Percentiles rank a stretch among this genome's conserved stretches.
Evolutionary conservation across 2,113 vertebrate genomes (phyloP).

Genomic region (human): DNA sequence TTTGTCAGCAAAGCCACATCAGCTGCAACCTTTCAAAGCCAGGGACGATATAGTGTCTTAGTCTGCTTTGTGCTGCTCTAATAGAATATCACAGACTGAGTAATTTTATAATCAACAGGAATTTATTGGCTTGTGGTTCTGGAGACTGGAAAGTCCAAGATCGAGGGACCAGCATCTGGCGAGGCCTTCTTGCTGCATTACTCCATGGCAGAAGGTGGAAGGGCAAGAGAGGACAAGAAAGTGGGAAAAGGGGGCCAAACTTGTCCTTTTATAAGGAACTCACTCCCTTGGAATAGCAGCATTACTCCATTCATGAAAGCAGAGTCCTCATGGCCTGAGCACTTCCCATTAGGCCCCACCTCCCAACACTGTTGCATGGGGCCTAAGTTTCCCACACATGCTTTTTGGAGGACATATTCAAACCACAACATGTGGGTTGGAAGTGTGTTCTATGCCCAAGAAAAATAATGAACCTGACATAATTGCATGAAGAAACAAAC

Average conservation of each 20-base stretch:
- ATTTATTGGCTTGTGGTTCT: no score
- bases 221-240: not conserved
- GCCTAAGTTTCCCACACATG: not conserved
- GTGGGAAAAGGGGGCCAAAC: not conserved
- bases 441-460: not conserved
- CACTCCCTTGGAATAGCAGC: accelerated
- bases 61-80: not conserved
- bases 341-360: not conserved
- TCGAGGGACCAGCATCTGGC: not conserved
- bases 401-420: not conserved
- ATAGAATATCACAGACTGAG: not conserved
- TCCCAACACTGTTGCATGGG: accelerated
- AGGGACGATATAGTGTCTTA: accelerated
- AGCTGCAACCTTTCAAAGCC: not conserved
- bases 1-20: accelerated
- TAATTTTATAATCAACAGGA: no score
- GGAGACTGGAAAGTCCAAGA: not conserved
- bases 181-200: not conserved
- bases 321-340: not conserved
- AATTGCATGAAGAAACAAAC: not conserved
- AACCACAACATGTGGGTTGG: not conserved
- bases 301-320: accelerated
- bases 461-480: not conserved
- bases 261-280: accelerated
- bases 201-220: not conserved